Evolutionary conservation across 2,113 vertebrate species (phyloP).

Genomic region (Hirundichthys speculiger): DNA sequence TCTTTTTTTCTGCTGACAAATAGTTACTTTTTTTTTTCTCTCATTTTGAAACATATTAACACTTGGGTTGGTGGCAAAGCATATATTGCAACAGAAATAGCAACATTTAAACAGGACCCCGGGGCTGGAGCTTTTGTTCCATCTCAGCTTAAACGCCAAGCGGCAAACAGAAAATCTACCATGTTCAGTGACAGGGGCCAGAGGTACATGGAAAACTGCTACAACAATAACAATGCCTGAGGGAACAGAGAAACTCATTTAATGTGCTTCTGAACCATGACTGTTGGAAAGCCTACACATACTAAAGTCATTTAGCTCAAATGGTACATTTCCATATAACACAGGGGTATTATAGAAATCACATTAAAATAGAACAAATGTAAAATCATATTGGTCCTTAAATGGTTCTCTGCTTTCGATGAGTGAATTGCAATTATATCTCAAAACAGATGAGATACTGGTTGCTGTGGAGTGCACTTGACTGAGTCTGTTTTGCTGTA

Average conservation of each 20-base stretch:
- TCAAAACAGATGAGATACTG: slow-evolving; percentile 5
- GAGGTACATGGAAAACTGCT: slow-evolving; percentile 17
- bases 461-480: slow-evolving; percentile 9
- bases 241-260: slow-evolving; percentile 18
- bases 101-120: slow-evolving; percentile 28
- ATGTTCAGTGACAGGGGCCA: slow-evolving; percentile 26
- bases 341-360: slow-evolving; percentile 2
- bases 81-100: slow-evolving; percentile 31
- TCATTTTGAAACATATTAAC: slow-evolving; percentile 17
- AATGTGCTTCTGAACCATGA: slow-evolving; percentile 3
- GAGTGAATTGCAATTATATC: neutral
- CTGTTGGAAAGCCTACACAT: slow-evolving; percentile 10
- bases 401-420: neutral
- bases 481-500: neutral
- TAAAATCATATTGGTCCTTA: neutral
- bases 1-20: slow-evolving; percentile 9
- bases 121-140: slow-evolving; percentile 19
- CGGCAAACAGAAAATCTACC: slow-evolving; percentile 23
- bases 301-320: neutral
- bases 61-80: slow-evolving; percentile 25
- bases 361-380: slow-evolving; percentile 22
- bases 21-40: slow-evolving; percentile 18
- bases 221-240: neutral
- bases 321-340: slow-evolving; percentile 5
- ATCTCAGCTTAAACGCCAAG: slow-evolving; percentile 18